phyloP scores from a whole-genome alignment of 1,140 invertebrate species.

The Micrasema longulum region DNA sequence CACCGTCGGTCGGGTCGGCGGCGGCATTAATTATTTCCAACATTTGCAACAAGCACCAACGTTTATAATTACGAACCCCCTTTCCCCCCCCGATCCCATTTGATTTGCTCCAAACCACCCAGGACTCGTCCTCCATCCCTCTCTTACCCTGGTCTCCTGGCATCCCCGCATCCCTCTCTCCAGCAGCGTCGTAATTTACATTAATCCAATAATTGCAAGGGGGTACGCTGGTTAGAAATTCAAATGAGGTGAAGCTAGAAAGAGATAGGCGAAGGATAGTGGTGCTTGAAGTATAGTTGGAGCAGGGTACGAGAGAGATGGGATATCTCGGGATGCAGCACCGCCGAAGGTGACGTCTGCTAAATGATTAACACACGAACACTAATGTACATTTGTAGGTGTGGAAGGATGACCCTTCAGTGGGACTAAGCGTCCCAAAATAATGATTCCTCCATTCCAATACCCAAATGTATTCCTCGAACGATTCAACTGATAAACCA shows the following conservation, averaged over 20 bases:
- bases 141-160: slow-evolving; percentile 1
- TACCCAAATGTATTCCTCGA: too few species aligned
- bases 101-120: slow-evolving; percentile 30
- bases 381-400: not conserved
- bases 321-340: slow-evolving; percentile 21
- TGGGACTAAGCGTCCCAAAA: not conserved
- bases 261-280: slow-evolving; percentile 37
- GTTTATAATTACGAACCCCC: slow-evolving; percentile 61
- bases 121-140: slow-evolving; percentile 19
- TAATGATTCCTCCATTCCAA: too few species aligned
- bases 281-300: slow-evolving; percentile 23
- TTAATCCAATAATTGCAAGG: slow-evolving; percentile 94
- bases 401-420: slow-evolving; percentile 22
- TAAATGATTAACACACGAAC: slow-evolving; percentile 40
- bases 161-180: slow-evolving; percentile 22
- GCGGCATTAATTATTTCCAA: slow-evolving; percentile 57
- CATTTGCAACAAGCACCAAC: slow-evolving; percentile 56
- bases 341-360: slow-evolving; percentile 33
- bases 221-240: slow-evolving; percentile 92
- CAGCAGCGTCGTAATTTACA: slow-evolving; percentile 88
- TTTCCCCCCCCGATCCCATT: slow-evolving; percentile 31
- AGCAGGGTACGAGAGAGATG: not conserved
- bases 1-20: slow-evolving; percentile 54
- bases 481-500: too few species aligned
- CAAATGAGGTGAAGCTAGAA: slow-evolving; percentile 83